phyloP scores from a whole-genome alignment of 1,140 invertebrate genomes.

The Drosophila navojoa region DNA sequence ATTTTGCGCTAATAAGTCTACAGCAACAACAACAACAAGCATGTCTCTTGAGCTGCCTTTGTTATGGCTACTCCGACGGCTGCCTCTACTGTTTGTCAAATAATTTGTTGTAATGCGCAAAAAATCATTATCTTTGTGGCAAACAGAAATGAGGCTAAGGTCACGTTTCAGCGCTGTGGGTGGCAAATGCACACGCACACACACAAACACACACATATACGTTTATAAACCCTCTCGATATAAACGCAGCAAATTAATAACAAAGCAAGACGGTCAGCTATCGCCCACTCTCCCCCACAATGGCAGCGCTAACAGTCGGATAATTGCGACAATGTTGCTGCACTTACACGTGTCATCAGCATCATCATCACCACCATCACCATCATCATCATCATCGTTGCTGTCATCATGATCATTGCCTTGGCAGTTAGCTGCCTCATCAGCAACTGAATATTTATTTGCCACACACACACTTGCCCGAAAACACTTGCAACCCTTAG shows the following conservation, averaged over 20 bases:
- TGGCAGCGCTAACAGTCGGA: constrained; percentile 50
- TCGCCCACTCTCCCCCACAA: background rate
- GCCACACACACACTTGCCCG: constrained; percentile 58
- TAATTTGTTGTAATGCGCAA: constrained; percentile 20
- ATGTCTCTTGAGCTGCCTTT: constrained; percentile 1
- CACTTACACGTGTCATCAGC: constrained; percentile 80
- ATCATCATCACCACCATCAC: constrained; percentile 36
- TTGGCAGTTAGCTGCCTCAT: no score
- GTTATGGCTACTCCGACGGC: no score
- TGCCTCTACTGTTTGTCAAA: no score
- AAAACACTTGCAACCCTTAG: constrained; percentile 37
- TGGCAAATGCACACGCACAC: constrained; percentile 51
- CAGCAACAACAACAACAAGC: constrained; percentile 16
- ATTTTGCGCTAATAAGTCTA: constrained; percentile 72
- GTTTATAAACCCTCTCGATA: constrained; percentile 50
- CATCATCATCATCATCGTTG: constrained; percentile 25
- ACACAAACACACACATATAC: background rate
- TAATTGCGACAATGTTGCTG: constrained; percentile 82
- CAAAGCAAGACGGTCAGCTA: constrained; percentile 27
- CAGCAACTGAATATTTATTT: constrained; percentile 41
- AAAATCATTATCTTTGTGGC: constrained; percentile 61
- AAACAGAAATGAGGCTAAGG: constrained; percentile 56
- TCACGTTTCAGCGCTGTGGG: constrained; percentile 80
- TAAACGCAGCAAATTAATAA: constrained; percentile 74
- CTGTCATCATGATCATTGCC: constrained; percentile 33